These are phyloP conservation scores for Tringa solitaria DNA, from an alignment of 2,113 vertebrate species.

Conservation along the genomic window DNA sequence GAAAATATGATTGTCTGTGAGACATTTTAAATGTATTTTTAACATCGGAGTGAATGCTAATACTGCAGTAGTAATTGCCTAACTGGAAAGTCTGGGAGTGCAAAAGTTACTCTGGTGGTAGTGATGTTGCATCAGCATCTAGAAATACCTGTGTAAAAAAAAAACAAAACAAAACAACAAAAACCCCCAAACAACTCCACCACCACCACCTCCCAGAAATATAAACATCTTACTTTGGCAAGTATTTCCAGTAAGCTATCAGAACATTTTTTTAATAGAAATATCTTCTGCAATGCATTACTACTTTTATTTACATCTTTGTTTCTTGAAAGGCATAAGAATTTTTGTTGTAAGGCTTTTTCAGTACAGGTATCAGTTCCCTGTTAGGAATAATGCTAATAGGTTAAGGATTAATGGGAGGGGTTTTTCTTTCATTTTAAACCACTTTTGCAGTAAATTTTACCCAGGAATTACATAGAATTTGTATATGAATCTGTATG, in stretches of 20 bases:
- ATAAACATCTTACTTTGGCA: background rate
- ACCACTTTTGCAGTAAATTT: background rate
- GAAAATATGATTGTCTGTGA: background rate
- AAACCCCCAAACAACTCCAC: background rate
- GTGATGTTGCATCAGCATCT: background rate
- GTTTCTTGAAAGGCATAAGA: background rate
- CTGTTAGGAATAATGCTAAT: slow-evolving; percentile 26
- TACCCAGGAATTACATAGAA: background rate
- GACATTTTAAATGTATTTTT: background rate
- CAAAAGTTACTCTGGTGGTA: background rate
- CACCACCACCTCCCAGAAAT: background rate
- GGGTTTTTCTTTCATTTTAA: background rate
- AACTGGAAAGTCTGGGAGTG: background rate
- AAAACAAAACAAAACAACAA: background rate
- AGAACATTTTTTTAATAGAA: background rate
- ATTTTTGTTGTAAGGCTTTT: slow-evolving; percentile 26
- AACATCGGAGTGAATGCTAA: background rate
- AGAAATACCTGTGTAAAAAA: background rate
- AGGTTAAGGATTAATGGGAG: background rate
- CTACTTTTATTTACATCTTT: background rate
- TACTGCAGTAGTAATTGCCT: background rate
- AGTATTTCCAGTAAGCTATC: background rate
- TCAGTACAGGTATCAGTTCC: slow-evolving; percentile 12
- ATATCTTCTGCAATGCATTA: background rate
- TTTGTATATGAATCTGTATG: background rate